phyloP scores from a whole-genome alignment of 2,888 invertebrate genomes.

The Eupithecia abbreviata region DNA sequence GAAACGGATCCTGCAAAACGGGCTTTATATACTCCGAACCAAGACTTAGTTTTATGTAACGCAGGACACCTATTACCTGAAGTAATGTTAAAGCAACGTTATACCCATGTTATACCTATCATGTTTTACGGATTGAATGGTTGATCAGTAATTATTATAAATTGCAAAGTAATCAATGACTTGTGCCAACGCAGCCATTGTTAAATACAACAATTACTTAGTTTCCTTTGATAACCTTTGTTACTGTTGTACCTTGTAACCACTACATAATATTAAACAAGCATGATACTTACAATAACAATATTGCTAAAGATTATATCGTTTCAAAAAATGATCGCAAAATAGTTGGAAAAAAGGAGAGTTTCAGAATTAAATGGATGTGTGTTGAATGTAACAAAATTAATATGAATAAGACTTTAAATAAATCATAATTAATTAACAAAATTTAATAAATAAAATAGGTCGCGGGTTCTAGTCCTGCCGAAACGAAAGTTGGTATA shows the following conservation, averaged over 20 bases:
- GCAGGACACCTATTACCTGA: not conserved
- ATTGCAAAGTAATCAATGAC: constrained; percentile 11
- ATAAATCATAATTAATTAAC: too few species aligned
- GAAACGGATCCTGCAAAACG: too few species aligned
- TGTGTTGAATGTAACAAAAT: too few species aligned
- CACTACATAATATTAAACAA: constrained; percentile 10
- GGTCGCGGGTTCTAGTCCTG: too few species aligned
- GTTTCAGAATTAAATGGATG: too few species aligned
- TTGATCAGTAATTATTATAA: not conserved
- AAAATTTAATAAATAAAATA: too few species aligned
- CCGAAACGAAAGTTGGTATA: too few species aligned
- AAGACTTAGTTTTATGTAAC: too few species aligned
- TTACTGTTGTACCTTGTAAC: too few species aligned
- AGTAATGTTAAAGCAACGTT: not conserved
- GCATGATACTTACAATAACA: not conserved
- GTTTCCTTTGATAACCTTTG: constrained; percentile 7
- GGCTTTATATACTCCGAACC: too few species aligned
- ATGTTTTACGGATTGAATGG: not conserved
- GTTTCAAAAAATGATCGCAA: not conserved
- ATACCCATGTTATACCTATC: not conserved
- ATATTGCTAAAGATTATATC: not conserved
- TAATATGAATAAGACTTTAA: too few species aligned
- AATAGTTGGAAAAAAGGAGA: not conserved
- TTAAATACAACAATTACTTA: constrained; percentile 4
- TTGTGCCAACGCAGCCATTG: not conserved